phyloP scores from a whole-genome alignment of 2,888 invertebrate species.

The Brachypterus glaber region DNA sequence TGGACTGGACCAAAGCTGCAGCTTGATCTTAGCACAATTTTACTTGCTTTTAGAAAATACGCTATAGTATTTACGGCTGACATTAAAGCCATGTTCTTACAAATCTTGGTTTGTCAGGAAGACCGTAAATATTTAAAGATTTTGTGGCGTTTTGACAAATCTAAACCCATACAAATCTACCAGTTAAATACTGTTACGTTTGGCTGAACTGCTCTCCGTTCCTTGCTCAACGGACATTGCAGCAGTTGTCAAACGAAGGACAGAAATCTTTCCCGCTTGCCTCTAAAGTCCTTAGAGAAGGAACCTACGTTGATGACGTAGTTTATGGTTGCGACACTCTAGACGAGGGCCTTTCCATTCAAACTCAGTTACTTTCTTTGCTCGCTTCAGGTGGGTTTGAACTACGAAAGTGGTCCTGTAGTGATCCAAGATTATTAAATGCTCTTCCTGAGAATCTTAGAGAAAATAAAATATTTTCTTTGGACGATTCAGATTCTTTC shows the following conservation, averaged over 20 bases:
- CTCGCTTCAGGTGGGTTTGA: neutral
- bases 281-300: neutral
- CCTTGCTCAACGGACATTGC: neutral
- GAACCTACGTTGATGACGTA: neutral
- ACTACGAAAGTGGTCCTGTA: neutral
- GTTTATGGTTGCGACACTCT: neutral
- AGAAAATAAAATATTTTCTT: no score
- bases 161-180: no score
- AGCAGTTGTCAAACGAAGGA: no score
- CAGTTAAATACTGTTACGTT: neutral
- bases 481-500: neutral
- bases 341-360: neutral
- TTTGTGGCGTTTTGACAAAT: constrained; percentile 8
- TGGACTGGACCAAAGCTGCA: constrained; percentile 1
- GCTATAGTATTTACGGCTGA: constrained; percentile 7
- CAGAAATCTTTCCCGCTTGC: no score
- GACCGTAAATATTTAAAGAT: constrained; percentile 8
- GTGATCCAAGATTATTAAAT: neutral
- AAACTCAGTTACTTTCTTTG: neutral
- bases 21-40: neutral
- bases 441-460: neutral
- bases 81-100: constrained; percentile 9
- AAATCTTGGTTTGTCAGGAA: constrained; percentile 3
- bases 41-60: constrained; percentile 1
- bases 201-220: neutral